Percentiles rank a stretch among this genome's conserved stretches.
Evolutionary conservation across 2,113 vertebrate species (phyloP).

Genomic region (Anhinga rufa): DNA sequence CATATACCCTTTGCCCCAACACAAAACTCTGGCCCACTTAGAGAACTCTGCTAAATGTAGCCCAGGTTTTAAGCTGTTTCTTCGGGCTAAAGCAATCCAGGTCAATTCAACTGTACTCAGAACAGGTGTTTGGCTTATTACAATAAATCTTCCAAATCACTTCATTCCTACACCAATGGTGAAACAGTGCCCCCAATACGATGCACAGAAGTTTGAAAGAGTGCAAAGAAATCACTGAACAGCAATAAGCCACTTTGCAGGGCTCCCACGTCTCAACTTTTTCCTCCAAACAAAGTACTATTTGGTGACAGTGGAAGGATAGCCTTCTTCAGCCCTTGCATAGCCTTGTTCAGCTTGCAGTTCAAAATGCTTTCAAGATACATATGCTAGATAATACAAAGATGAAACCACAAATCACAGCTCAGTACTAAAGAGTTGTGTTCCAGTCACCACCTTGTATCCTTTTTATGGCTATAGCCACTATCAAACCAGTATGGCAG

Average conservation of each 20-base stretch:
- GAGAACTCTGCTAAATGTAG: background rate
- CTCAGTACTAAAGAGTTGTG: background rate
- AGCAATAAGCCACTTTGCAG: background rate
- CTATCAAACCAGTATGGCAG: background rate
- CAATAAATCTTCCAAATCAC: background rate
- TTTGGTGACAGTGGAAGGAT: background rate
- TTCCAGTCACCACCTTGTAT: background rate
- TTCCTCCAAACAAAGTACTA: background rate
- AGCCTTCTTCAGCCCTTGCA: background rate
- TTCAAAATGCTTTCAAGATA: background rate
- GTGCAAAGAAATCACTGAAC: background rate
- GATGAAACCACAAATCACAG: background rate
- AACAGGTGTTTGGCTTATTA: background rate
- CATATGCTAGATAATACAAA: background rate
- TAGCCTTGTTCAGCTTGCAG: background rate
- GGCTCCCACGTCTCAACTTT: background rate
- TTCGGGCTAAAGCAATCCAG: background rate
- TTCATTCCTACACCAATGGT: background rate
- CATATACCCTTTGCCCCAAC: background rate
- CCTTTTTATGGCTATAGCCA: background rate
- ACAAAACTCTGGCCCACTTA: background rate
- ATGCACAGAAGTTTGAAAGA: background rate
- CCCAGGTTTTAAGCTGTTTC: background rate
- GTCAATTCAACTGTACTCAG: background rate
- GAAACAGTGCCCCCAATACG: background rate